These are phyloP conservation scores for Eulemur macaco DNA, from an alignment of 2,113 vertebrate genomes.

Conservation along the genomic window DNA sequence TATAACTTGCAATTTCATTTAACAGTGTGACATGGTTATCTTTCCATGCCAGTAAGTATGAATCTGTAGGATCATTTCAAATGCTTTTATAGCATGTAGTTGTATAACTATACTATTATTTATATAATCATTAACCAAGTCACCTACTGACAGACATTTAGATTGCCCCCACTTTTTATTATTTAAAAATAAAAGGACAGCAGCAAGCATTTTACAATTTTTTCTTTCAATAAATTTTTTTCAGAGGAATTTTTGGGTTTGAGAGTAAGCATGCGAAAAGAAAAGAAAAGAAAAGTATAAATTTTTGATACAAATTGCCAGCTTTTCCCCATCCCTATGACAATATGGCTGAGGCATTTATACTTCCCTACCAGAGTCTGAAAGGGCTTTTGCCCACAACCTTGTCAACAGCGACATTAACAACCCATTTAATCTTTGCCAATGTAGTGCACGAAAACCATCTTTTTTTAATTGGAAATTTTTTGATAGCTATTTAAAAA, in stretches of 20 bases:
- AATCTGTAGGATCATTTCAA: not conserved
- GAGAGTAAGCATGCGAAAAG: not conserved
- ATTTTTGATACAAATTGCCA: not conserved
- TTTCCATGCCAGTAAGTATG: not conserved
- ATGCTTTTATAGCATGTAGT: not conserved
- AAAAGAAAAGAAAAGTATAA: not conserved
- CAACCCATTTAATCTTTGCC: not conserved
- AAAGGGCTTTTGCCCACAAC: not conserved
- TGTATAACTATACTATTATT: not conserved
- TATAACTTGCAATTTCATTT: not conserved
- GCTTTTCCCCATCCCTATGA: rapidly evolving
- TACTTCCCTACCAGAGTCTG: not conserved
- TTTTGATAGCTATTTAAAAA: not conserved
- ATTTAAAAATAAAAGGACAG: slow-evolving; percentile 31
- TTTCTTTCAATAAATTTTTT: not conserved
- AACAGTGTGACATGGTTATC: not conserved
- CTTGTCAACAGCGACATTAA: not conserved
- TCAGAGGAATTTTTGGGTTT: not conserved
- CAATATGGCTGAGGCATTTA: not conserved
- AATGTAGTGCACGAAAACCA: not conserved
- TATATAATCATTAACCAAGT: not conserved
- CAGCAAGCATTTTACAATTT: not conserved
- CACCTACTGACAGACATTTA: not conserved
- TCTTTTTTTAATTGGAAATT: not conserved
- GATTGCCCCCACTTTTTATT: not conserved